Conservation (phyloP, 2,888 invertebrate species). For the Noctua janthe region DNA sequence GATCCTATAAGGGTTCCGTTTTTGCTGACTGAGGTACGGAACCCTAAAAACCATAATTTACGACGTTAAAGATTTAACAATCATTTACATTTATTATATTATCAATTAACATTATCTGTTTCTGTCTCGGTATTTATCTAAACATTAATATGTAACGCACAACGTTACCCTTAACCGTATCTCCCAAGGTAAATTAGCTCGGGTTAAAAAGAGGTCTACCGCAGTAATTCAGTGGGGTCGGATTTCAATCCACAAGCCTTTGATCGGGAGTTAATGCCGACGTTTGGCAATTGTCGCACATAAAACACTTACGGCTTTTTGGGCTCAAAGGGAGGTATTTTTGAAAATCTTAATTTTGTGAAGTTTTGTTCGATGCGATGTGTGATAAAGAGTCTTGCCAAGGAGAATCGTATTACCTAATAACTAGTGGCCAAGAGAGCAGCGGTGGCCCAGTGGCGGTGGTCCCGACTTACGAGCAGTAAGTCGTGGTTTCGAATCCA, state of each 20-base stretch:
- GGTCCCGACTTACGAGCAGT: no score
- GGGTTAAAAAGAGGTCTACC: conserved; percentile 61
- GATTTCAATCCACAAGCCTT: conserved; percentile 59
- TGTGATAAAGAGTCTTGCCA: background rate
- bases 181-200: conserved; percentile 55
- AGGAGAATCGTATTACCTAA: background rate
- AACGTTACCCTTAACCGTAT: conserved; percentile 22
- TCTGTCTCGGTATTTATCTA: conserved; percentile 20
- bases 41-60: background rate
- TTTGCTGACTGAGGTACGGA: no score
- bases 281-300: conserved; percentile 54
- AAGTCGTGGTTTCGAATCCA: no score
- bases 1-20: no score
- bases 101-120: conserved; percentile 3
- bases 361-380: background rate
- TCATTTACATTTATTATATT: background rate
- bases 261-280: conserved; percentile 44
- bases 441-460: no score
- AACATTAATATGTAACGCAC: conserved; percentile 45
- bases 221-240: conserved; percentile 53
- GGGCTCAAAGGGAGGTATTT: no score
- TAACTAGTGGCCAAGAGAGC: background rate
- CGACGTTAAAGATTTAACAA: background rate
- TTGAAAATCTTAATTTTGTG: background rate
- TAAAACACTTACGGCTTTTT: conserved; percentile 29